Conservation (phyloP, 2,888 invertebrate genomes). For the Lycia hirtaria region DNA sequence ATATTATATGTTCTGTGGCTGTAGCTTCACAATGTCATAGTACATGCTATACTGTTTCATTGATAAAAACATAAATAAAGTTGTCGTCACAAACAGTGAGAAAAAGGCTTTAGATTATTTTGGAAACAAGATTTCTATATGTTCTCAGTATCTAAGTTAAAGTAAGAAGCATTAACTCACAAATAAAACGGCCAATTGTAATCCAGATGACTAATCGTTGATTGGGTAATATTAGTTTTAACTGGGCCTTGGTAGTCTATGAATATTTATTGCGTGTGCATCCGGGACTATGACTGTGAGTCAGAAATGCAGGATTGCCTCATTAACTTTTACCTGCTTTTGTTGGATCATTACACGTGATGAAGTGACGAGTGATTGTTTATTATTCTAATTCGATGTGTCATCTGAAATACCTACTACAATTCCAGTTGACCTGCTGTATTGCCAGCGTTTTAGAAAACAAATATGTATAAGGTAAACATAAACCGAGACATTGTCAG, state of each 20-base stretch:
- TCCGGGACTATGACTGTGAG: conserved; percentile 52
- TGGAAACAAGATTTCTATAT: too few species aligned
- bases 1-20: too few species aligned
- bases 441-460: too few species aligned
- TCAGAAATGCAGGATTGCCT: conserved; percentile 22
- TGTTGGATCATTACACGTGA: neutral
- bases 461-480: too few species aligned
- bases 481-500: neutral
- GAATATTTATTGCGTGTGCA: conserved; percentile 59
- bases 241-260: conserved; percentile 42
- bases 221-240: conserved; percentile 14
- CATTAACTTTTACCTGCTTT: conserved; percentile 15
- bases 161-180: too few species aligned
- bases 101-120: too few species aligned
- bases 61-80: too few species aligned
- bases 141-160: too few species aligned
- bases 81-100: too few species aligned
- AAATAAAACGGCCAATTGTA: conserved; percentile 1
- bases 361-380: neutral
- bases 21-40: too few species aligned
- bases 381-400: neutral
- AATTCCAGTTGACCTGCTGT: too few species aligned
- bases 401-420: neutral
- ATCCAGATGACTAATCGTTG: conserved; percentile 12
- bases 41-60: too few species aligned